These are phyloP conservation scores for Perca schrenkii DNA, from an alignment of 2,113 vertebrate species.

Conservation along the genomic window DNA sequence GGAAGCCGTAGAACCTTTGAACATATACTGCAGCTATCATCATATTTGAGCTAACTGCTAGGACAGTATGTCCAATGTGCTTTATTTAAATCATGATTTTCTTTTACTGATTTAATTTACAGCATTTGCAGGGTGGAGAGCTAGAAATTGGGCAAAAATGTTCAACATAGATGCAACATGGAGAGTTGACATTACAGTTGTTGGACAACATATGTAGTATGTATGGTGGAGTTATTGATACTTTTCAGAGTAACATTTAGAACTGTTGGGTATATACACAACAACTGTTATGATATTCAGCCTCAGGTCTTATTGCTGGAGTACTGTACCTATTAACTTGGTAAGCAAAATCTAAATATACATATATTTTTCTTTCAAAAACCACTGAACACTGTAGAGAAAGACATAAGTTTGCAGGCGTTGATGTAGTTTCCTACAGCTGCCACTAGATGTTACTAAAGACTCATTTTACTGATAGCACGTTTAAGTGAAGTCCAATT, in stretches of 20 bases:
- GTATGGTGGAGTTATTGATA: neutral
- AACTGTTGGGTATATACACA: neutral
- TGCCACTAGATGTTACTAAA: constrained; percentile 52
- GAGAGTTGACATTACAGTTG: too few species aligned
- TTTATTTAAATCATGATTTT: too few species aligned
- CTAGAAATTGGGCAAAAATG: too few species aligned
- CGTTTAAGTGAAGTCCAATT: neutral
- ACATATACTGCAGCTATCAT: neutral
- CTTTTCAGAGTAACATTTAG: neutral
- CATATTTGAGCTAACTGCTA: neutral
- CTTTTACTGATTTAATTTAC: too few species aligned
- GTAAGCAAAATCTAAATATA: constrained; percentile 7
- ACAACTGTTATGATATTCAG: neutral
- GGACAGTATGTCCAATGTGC: neutral
- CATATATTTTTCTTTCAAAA: constrained; percentile 9
- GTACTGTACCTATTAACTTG: neutral
- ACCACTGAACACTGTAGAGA: neutral
- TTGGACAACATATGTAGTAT: too few species aligned
- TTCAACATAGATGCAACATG: too few species aligned
- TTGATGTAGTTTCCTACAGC: constrained; percentile 40
- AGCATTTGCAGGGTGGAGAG: too few species aligned
- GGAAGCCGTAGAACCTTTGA: constrained; percentile 48
- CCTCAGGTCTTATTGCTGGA: neutral
- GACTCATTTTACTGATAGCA: neutral
- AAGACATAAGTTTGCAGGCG: neutral